Evolutionary conservation across 2,888 invertebrate species (phyloP).

Genomic region (Drosophila mimica): DNA sequence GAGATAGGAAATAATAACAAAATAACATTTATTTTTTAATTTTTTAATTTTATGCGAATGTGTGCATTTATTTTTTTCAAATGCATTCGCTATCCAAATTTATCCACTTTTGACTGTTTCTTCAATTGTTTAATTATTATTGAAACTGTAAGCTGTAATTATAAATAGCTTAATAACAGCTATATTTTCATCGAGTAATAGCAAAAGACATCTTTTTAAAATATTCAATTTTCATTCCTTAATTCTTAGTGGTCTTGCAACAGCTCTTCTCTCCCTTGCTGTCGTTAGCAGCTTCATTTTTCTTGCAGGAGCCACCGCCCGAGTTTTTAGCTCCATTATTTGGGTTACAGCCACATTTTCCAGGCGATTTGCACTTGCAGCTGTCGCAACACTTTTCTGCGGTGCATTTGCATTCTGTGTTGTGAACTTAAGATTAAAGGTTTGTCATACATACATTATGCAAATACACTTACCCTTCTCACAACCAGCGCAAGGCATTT

Average conservation of each 20-base stretch:
- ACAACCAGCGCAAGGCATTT: conserved; percentile 81
- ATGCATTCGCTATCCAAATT: conserved; percentile 21
- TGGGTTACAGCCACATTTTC: conserved; percentile 55
- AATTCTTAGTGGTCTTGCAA: conserved; percentile 41
- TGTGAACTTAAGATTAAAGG: background rate
- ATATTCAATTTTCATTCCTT: background rate
- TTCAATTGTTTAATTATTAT: too few relatives aligned
- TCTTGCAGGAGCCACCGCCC: conserved; percentile 41
- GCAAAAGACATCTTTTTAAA: conserved; percentile 19
- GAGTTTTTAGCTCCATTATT: conserved; percentile 13
- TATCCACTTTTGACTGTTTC: conserved; percentile 11
- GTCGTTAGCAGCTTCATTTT: conserved; percentile 1
- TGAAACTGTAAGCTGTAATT: background rate
- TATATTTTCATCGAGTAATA: conserved; percentile 35
- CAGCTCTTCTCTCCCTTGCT: conserved; percentile 20
- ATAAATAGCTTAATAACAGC: conserved; percentile 38
- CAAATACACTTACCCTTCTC: conserved; percentile 61
- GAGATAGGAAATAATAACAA: background rate
- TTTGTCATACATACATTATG: background rate
- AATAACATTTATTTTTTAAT: background rate
- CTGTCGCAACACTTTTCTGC: conserved; percentile 77
- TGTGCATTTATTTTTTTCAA: background rate
- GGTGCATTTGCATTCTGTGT: conserved; percentile 82
- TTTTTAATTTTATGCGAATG: background rate
- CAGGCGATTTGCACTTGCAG: conserved; percentile 79